Conservation (phyloP, 2,113 vertebrate genomes). For the Origma solitaria region DNA sequence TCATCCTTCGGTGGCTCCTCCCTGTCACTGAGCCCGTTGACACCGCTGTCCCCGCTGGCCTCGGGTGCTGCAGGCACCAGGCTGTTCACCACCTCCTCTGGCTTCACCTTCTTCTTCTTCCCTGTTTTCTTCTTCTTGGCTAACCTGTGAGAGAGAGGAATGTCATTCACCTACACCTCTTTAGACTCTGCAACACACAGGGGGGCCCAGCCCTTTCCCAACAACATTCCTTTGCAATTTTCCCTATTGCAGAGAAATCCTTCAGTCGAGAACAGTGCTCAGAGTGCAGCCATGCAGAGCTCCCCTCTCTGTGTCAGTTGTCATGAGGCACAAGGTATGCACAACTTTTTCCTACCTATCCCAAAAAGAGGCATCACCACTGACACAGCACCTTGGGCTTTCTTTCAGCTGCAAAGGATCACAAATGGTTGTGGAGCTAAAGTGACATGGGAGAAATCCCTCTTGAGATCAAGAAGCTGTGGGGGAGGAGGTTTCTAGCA, state of each 20-base stretch:
- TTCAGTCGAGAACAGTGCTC: rapidly evolving
- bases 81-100: slow-evolving; percentile 34
- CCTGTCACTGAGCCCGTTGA: background rate
- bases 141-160: slow-evolving; percentile 70
- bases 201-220: background rate
- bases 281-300: rapidly evolving
- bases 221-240: background rate
- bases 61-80: background rate
- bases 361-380: background rate
- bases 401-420: background rate
- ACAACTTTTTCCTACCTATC: background rate
- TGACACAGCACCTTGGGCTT: background rate
- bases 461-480: background rate
- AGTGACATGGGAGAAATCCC: background rate
- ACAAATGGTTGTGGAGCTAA: background rate
- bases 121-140: slow-evolving; percentile 83
- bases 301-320: rapidly evolving
- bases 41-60: background rate
- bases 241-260: background rate
- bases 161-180: background rate
- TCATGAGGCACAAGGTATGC: background rate
- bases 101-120: slow-evolving; percentile 81
- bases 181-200: rapidly evolving
- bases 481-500: background rate
- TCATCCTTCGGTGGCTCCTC: background rate